phyloP scores from a whole-genome alignment of 2,888 invertebrate genomes.

The Penaeus monodon region DNA sequence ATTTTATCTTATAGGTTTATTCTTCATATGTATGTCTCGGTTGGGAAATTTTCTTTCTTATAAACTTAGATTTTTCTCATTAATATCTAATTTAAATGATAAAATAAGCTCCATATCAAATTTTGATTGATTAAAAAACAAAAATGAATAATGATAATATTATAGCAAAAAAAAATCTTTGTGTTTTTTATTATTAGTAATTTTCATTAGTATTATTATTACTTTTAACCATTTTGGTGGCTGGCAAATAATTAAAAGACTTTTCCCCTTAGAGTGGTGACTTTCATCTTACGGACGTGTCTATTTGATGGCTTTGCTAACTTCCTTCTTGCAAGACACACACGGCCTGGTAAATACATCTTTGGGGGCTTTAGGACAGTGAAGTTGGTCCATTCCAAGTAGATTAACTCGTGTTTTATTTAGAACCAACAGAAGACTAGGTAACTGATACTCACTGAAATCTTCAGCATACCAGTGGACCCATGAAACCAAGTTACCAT shows the following conservation, averaged over 20 bases:
- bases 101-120: no score
- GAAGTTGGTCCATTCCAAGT: constrained; percentile 75
- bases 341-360: constrained; percentile 82
- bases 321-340: constrained; percentile 80
- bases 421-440: constrained; percentile 56
- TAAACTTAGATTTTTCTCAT: no score
- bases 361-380: constrained; percentile 73
- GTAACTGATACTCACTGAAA: not conserved
- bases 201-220: constrained; percentile 21
- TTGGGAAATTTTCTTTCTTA: no score
- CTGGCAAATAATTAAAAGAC: no score
- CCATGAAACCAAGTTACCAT: not conserved
- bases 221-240: no score
- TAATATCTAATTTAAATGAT: no score
- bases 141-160: no score
- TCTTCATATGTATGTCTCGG: no score
- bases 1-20: no score
- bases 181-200: no score
- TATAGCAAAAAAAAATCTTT: no score
- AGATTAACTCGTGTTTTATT: constrained; percentile 74
- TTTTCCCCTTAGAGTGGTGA: constrained; percentile 77
- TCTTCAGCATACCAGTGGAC: not conserved
- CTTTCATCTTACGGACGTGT: constrained; percentile 77
- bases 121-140: no score
- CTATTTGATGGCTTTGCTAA: constrained; percentile 82